Percentiles rank a stretch among this genome's conserved stretches.
Evolutionary conservation across 2,888 invertebrate genomes (phyloP).

Genomic region (Lithophane leautieri): DNA sequence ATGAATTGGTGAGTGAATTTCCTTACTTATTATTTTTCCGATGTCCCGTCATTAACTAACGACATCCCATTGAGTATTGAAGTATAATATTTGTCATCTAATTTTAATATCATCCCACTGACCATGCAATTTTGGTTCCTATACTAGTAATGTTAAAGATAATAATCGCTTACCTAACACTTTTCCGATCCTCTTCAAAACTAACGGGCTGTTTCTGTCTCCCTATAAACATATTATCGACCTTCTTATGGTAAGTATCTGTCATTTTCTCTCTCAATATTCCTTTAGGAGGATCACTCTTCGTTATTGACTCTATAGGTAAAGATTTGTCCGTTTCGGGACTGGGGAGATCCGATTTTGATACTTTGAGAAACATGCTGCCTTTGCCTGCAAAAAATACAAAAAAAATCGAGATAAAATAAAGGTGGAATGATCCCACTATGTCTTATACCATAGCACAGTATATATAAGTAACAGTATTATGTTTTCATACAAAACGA

Average conservation of each 20-base stretch:
- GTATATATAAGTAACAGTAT: too few relatives aligned
- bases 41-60: background rate
- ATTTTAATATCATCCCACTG: background rate
- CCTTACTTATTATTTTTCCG: background rate
- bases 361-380: constrained; percentile 82
- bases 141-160: background rate
- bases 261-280: constrained; percentile 91
- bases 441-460: background rate
- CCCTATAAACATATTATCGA: constrained; percentile 76
- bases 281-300: constrained; percentile 90
- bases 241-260: constrained; percentile 76
- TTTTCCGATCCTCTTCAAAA: constrained; percentile 94
- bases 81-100: background rate
- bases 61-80: background rate
- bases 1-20: background rate
- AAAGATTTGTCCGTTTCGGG: constrained; percentile 86
- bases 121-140: background rate
- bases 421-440: background rate
- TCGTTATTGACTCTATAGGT: constrained; percentile 82
- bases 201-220: constrained; percentile 80
- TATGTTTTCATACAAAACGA: too few relatives aligned
- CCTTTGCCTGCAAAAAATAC: constrained; percentile 82
- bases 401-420: background rate
- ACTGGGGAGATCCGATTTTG: constrained; percentile 84
- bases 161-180: constrained; percentile 88